Evolutionary conservation across 2,888 invertebrate genomes (phyloP).

Genomic region (Oligia latruncula): DNA sequence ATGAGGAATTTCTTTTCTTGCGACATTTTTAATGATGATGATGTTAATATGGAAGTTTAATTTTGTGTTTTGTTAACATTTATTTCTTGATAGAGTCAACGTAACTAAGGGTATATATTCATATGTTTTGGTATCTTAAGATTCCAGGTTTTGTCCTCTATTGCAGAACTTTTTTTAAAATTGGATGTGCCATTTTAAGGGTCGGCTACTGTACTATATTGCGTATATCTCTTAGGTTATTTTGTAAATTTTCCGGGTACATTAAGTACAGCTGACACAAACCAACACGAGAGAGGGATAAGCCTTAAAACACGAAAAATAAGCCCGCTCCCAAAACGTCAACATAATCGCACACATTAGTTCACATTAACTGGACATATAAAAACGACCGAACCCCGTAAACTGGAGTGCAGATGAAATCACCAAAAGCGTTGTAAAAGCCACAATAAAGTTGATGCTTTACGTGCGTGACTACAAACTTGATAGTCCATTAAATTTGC

Average conservation of each 20-base stretch:
- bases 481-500: slow-evolving; percentile 79
- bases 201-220: not conserved
- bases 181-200: not conserved
- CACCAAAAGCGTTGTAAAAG: slow-evolving; percentile 60
- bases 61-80: not conserved
- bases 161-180: no score
- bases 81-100: slow-evolving; percentile 6
- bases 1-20: slow-evolving; percentile 40
- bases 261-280: slow-evolving; percentile 41
- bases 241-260: slow-evolving; percentile 31
- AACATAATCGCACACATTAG: slow-evolving; percentile 61
- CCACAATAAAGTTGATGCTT: slow-evolving; percentile 71
- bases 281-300: slow-evolving; percentile 44
- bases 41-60: slow-evolving; percentile 34
- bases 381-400: slow-evolving; percentile 56
- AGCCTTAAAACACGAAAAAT: slow-evolving; percentile 53
- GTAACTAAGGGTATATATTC: not conserved
- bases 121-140: not conserved
- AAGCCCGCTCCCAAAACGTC: slow-evolving; percentile 55
- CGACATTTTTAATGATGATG: slow-evolving; percentile 27
- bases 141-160: not conserved
- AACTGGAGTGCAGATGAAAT: slow-evolving; percentile 59
- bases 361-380: slow-evolving; percentile 63
- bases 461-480: slow-evolving; percentile 75
- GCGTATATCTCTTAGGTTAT: slow-evolving; percentile 3